phyloP scores from a whole-genome alignment of 2,888 invertebrate species.

The Orthonychiurus folsomi region DNA sequence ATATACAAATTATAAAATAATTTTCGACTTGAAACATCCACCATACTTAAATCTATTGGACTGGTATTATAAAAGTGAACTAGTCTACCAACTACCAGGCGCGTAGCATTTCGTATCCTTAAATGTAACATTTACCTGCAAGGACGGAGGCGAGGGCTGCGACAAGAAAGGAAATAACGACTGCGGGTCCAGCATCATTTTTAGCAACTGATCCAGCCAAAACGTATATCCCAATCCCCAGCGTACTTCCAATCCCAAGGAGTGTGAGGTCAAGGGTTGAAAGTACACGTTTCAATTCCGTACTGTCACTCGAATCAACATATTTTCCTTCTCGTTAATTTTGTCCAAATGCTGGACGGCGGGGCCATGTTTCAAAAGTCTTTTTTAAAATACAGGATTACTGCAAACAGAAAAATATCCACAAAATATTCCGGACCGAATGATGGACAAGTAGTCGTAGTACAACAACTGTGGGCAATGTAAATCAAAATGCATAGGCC shows the following conservation, averaged over 20 bases:
- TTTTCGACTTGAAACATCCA: too few relatives aligned
- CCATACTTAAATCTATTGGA: too few relatives aligned
- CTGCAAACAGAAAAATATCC: too few relatives aligned
- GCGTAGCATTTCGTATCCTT: too few relatives aligned
- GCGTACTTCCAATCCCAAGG: constrained; percentile 74
- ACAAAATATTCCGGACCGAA: background rate
- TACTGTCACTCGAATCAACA: constrained; percentile 1
- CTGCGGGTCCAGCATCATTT: constrained; percentile 80
- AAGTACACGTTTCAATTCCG: constrained; percentile 54
- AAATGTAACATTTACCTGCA: constrained; percentile 56
- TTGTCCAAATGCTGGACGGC: background rate
- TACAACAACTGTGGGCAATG: background rate
- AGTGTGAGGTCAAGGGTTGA: constrained; percentile 76
- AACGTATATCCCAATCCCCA: constrained; percentile 91
- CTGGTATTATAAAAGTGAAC: too few relatives aligned
- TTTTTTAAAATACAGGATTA: too few relatives aligned
- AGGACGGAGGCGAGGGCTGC: constrained; percentile 88
- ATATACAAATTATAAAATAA: too few relatives aligned
- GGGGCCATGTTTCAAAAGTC: background rate
- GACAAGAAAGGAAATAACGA: constrained; percentile 78
- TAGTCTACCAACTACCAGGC: too few relatives aligned
- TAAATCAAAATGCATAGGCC: background rate
- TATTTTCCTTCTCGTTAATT: background rate
- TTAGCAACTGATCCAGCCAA: constrained; percentile 82
- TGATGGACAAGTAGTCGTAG: background rate